These are phyloP conservation scores for Phalacrocorax pelagicus DNA, from an alignment of 2,113 vertebrate genomes.

Conservation along the genomic window DNA sequence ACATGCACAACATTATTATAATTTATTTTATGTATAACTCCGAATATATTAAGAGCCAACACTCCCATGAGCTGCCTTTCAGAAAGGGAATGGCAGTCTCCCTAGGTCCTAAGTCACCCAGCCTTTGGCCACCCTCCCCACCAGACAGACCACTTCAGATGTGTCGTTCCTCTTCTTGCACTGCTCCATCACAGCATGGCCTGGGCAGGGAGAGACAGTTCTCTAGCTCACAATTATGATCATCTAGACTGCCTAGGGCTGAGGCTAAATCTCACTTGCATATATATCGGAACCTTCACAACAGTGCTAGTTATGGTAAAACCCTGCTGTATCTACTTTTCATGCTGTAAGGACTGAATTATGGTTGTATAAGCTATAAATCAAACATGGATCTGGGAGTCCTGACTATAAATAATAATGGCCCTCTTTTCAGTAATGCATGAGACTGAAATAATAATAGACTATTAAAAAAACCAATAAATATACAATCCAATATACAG, in stretches of 20 bases:
- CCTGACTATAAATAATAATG: not conserved
- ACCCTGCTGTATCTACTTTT: not conserved
- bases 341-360: not conserved
- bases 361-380: not conserved
- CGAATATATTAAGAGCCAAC: not conserved
- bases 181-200: not conserved
- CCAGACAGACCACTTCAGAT: not conserved
- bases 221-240: not conserved
- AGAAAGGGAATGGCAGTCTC: not conserved
- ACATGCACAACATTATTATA: not conserved
- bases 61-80: not conserved
- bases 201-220: not conserved
- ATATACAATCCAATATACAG: not conserved
- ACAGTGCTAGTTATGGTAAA: not conserved
- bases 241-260: not conserved
- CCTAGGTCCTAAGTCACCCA: not conserved
- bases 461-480: not conserved
- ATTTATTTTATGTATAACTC: not conserved
- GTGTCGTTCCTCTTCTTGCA: not conserved
- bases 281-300: not conserved
- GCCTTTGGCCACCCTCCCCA: not conserved
- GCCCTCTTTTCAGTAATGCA: not conserved
- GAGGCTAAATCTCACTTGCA: not conserved
- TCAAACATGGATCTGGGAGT: not conserved
- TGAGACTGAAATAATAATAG: not conserved